Evolutionary conservation across 1,140 invertebrate species (phyloP).

Genomic region (Asbolus verrucosus): DNA sequence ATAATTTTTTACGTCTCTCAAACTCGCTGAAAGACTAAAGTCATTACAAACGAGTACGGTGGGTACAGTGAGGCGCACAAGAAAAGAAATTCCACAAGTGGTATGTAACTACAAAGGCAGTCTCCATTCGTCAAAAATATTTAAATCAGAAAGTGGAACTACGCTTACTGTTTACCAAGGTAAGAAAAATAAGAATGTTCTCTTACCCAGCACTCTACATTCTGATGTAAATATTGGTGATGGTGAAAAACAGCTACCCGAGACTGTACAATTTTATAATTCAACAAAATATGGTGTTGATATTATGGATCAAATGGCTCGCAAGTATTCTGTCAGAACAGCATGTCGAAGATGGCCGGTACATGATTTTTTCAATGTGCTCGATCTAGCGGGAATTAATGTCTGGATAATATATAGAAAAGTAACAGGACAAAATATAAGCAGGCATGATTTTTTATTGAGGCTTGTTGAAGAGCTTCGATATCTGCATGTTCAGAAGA

Average conservation of each 20-base stretch:
- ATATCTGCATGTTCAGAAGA: no score
- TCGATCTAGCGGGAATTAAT: not conserved
- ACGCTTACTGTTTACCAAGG: not conserved
- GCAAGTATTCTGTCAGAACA: not conserved
- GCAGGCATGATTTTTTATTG: no score
- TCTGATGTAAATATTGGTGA: not conserved
- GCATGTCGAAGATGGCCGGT: not conserved
- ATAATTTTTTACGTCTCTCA: not conserved
- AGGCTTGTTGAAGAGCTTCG: no score
- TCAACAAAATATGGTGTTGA: no score
- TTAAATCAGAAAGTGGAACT: not conserved
- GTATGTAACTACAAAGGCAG: not conserved
- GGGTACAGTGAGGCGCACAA: not conserved
- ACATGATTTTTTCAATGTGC: not conserved
- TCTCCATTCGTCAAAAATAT: not conserved
- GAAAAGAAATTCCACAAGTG: not conserved
- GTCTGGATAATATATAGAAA: not conserved
- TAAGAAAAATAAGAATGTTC: not conserved
- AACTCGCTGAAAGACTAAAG: not conserved
- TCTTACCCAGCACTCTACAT: not conserved
- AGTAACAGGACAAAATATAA: no score
- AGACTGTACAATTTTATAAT: no score
- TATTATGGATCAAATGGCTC: no score
- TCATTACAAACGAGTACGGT: not conserved
- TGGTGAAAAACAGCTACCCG: not conserved